Percentiles rank a stretch among this genome's conserved stretches.
Evolutionary conservation across 2,113 vertebrate genomes (phyloP).

Genomic region (Lontra canadensis): DNA sequence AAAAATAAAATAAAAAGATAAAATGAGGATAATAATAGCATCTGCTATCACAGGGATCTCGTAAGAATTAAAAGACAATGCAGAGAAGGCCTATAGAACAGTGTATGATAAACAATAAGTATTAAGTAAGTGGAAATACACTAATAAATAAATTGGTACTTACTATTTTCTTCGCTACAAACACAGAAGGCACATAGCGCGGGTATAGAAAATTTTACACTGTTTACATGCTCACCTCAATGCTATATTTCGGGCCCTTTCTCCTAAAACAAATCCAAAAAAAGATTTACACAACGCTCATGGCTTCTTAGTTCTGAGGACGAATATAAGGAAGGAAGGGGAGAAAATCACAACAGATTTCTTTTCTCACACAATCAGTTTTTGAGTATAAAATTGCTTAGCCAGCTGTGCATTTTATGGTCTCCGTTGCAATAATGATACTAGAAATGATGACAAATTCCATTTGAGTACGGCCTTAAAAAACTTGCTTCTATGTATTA

Average conservation of each 20-base stretch:
- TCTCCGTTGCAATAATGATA: neutral
- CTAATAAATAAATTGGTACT: neutral
- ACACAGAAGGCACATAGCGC: neutral
- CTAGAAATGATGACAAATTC: neutral
- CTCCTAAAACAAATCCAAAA: neutral
- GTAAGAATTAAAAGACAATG: constrained; percentile 2
- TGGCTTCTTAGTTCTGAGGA: neutral
- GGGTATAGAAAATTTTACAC: neutral
- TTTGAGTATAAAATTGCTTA: neutral
- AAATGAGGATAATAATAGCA: neutral
- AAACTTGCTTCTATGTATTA: neutral
- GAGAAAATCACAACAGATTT: neutral
- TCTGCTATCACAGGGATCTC: neutral
- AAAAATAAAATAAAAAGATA: neutral
- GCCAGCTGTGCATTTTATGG: neutral
- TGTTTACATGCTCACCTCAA: neutral
- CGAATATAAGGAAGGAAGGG: neutral
- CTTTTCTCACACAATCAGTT: neutral
- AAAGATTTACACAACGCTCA: neutral
- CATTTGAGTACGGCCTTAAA: neutral
- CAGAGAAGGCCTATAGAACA: neutral
- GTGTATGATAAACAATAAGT: neutral
- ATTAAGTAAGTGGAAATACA: neutral
- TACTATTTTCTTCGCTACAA: neutral
- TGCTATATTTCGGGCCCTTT: neutral